phyloP scores from a whole-genome alignment of 2,888 invertebrate genomes.

The Caenorhabditis auriculariae region DNA sequence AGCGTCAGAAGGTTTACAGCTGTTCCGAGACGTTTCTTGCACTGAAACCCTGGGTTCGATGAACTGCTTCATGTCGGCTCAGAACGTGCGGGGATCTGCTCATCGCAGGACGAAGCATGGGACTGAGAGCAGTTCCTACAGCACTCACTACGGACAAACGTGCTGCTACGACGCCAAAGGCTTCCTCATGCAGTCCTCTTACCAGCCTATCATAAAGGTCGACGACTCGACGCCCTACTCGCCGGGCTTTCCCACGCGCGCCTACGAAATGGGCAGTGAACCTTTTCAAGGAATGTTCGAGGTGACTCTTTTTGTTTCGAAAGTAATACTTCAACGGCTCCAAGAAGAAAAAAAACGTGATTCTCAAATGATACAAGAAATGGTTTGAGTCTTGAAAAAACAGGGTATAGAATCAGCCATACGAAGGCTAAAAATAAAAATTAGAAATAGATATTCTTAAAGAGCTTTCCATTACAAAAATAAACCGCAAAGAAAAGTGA shows the following conservation, averaged over 20 bases:
- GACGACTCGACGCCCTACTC: slow-evolving; percentile 50
- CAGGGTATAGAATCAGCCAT: no score
- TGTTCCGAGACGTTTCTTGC: slow-evolving; percentile 68
- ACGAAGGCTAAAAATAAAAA: no score
- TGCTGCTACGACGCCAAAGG: slow-evolving; percentile 92
- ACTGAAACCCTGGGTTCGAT: slow-evolving; percentile 83
- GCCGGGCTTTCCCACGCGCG: slow-evolving; percentile 54
- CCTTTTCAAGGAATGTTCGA: slow-evolving; percentile 93
- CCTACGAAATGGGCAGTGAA: slow-evolving; percentile 80
- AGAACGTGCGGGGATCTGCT: slow-evolving; percentile 52
- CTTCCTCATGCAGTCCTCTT: slow-evolving; percentile 87
- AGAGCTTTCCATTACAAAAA: no score
- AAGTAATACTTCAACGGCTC: neutral
- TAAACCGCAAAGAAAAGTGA: no score
- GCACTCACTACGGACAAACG: slow-evolving; percentile 76
- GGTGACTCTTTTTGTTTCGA: slow-evolving; percentile 66
- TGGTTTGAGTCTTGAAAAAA: no score
- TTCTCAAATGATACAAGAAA: no score
- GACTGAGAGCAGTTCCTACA: slow-evolving; percentile 32
- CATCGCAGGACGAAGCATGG: slow-evolving; percentile 12
- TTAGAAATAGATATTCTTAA: no score
- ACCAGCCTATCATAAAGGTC: slow-evolving; percentile 73
- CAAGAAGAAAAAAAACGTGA: no score
- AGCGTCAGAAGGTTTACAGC: slow-evolving; percentile 8
- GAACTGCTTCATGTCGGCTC: slow-evolving; percentile 73